Conservation (phyloP, 2,797 vertebrate genomes). For the Nothura maculosa region DNA sequence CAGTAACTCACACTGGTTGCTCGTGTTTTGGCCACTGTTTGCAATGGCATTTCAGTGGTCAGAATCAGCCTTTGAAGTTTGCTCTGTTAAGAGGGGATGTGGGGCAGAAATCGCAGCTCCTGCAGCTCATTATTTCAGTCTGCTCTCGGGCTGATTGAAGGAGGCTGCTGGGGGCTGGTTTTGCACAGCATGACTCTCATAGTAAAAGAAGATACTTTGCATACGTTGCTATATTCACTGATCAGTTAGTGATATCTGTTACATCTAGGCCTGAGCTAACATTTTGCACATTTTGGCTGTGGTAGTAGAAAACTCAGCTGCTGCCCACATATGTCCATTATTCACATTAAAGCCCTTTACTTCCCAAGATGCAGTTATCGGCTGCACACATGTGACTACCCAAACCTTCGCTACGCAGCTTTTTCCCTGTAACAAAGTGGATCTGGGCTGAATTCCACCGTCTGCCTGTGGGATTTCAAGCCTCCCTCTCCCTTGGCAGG, state of each 20-base stretch:
- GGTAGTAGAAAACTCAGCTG: background rate
- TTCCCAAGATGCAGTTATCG: background rate
- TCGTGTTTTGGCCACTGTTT: background rate
- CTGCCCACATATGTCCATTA: background rate
- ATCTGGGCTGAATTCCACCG: background rate
- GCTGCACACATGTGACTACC: background rate
- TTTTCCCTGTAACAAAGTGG: background rate
- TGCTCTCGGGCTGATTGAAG: background rate
- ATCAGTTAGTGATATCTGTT: background rate
- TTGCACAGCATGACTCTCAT: background rate
- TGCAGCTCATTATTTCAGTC: background rate
- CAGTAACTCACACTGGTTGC: conserved; percentile 22
- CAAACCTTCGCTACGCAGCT: background rate
- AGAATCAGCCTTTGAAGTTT: conserved; percentile 45
- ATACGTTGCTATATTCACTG: no score
- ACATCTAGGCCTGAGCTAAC: background rate
- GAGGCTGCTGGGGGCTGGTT: background rate
- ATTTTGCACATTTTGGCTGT: background rate
- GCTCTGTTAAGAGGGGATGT: background rate
- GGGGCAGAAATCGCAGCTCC: background rate
- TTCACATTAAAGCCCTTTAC: background rate
- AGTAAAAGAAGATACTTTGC: background rate
- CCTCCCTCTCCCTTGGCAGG: background rate
- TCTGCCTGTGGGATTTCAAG: background rate
- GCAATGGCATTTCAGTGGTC: conserved; percentile 20